Percentiles rank a stretch among this genome's conserved stretches.
These are phyloP conservation scores for Carcharodon carcharias DNA, from an alignment of 2,797 vertebrate species.

Conservation along the genomic window DNA sequence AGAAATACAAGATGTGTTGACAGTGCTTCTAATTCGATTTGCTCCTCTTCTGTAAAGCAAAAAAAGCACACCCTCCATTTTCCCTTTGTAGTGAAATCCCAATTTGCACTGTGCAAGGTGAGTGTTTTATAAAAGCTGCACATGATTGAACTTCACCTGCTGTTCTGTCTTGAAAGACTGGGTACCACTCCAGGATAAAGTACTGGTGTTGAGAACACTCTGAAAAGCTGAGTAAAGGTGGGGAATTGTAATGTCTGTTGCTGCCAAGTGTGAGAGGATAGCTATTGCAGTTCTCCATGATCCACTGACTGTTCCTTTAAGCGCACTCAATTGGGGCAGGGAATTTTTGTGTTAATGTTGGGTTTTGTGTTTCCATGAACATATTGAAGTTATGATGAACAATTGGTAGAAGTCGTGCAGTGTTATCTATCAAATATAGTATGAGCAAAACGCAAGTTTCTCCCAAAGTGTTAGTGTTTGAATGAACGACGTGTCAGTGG, in stretches of 20 bases:
- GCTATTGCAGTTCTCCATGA: neutral
- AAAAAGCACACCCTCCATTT: neutral
- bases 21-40: neutral
- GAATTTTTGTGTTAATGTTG: neutral
- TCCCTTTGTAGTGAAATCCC: neutral
- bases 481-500: neutral
- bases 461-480: neutral
- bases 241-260: neutral
- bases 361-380: neutral
- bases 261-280: neutral
- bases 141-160: neutral
- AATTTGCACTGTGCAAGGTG: neutral
- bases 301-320: neutral
- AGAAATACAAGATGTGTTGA: neutral
- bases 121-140: neutral
- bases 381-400: neutral
- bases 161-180: neutral
- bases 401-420: neutral
- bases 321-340: neutral
- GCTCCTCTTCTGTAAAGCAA: neutral
- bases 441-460: neutral
- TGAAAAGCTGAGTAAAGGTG: neutral
- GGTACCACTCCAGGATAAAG: neutral
- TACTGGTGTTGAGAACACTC: neutral
- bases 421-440: neutral